A percentile compares a stretch with the other conserved stretches of the same genome.
Evolutionary conservation across 2,888 invertebrate species (phyloP).

Genomic region (Coenonympha glycerion): DNA sequence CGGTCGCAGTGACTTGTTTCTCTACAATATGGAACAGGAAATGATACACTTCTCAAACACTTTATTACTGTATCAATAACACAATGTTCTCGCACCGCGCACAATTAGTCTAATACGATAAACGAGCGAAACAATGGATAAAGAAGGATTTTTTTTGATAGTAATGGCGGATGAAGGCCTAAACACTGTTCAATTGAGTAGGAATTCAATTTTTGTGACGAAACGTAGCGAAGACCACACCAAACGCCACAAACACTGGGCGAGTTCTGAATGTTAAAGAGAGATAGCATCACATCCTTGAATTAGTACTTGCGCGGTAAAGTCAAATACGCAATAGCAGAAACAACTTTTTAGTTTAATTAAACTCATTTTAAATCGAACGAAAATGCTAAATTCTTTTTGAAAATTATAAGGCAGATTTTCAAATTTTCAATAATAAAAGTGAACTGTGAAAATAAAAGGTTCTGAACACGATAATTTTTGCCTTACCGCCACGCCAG

Average conservation of each 20-base stretch:
- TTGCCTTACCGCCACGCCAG: constrained; percentile 39
- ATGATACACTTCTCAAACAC: constrained; percentile 61
- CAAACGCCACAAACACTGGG: constrained; percentile 42
- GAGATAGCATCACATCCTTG: constrained; percentile 56
- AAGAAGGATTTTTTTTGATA: constrained; percentile 47
- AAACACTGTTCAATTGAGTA: constrained; percentile 59
- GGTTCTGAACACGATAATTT: constrained; percentile 26
- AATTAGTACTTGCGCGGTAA: constrained; percentile 68
- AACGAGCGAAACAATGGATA: constrained; percentile 39
- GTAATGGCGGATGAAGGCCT: constrained; percentile 70
- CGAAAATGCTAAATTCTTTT: background rate
- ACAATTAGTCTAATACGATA: constrained; percentile 15
- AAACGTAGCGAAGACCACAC: constrained; percentile 54
- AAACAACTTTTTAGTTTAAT: constrained; percentile 11
- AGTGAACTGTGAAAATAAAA: constrained; percentile 16
- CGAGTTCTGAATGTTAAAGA: constrained; percentile 50
- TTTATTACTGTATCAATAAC: constrained; percentile 34
- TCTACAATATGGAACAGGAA: constrained; percentile 66
- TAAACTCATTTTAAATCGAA: background rate
- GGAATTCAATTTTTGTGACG: constrained; percentile 60
- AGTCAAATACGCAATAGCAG: constrained; percentile 52
- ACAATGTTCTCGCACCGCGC: constrained; percentile 28
- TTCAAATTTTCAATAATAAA: background rate
- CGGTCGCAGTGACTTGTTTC: constrained; percentile 70
- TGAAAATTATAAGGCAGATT: background rate